These are phyloP conservation scores for Macrocentrus cingulum DNA, from an alignment of 1,140 invertebrate genomes.

Conservation along the genomic window DNA sequence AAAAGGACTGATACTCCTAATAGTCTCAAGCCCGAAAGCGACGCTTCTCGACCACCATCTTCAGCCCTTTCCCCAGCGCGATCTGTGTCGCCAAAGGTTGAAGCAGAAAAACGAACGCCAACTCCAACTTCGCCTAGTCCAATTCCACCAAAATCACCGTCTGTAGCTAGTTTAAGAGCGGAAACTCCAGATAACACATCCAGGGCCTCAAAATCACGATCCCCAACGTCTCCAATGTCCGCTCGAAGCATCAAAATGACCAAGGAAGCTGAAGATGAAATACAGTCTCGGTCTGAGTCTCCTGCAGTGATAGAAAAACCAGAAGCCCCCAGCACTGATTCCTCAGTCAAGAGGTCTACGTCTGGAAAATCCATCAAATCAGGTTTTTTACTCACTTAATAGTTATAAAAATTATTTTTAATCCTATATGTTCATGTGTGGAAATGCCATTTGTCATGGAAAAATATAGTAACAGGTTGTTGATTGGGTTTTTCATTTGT, in stretches of 20 bases:
- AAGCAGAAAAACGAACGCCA: too few relatives aligned
- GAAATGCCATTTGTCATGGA: background rate
- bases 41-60: background rate
- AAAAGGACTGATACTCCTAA: background rate
- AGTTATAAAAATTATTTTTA: background rate
- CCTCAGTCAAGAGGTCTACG: constrained; percentile 21
- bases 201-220: too few relatives aligned
- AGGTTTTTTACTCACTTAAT: constrained; percentile 16
- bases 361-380: constrained; percentile 30
- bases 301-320: constrained; percentile 17
- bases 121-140: too few relatives aligned
- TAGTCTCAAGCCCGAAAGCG: background rate
- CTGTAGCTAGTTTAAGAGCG: too few relatives aligned
- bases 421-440: background rate
- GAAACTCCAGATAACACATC: too few relatives aligned
- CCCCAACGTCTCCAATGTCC: too few relatives aligned
- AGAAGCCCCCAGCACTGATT: background rate
- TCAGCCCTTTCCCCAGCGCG: too few relatives aligned
- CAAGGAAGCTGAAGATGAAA: constrained; percentile 5
- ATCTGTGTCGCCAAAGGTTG: too few relatives aligned
- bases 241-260: too few relatives aligned
- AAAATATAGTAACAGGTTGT: background rate
- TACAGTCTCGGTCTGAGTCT: constrained; percentile 22
- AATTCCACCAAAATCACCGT: too few relatives aligned
- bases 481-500: too few relatives aligned